A percentile compares a stretch with the other conserved stretches of the same genome.
phyloP scores from a whole-genome alignment of 2,113 vertebrate genomes.

The Garra rufa region DNA sequence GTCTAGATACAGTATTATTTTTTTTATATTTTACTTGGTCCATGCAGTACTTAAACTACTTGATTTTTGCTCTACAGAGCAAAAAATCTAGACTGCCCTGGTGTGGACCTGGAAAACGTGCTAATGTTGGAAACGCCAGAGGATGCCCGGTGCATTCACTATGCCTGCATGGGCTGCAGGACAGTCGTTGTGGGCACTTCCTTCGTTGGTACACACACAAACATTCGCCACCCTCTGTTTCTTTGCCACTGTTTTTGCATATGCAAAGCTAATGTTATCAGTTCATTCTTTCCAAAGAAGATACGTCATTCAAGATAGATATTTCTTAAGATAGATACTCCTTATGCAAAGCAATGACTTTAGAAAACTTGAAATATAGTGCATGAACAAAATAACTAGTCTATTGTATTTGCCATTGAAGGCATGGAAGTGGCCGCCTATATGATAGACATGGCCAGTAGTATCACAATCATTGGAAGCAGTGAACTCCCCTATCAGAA shows the following conservation, averaged over 20 bases:
- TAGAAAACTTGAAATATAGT: no score
- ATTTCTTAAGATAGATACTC: no score
- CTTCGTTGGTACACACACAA: conserved; percentile 80
- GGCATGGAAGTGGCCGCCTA: conserved; percentile 86
- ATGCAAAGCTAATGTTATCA: neutral
- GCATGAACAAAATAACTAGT: neutral
- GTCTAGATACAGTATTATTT: neutral
- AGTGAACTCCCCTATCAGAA: conserved; percentile 78
- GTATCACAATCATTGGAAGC: conserved; percentile 81
- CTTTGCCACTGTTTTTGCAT: no score
- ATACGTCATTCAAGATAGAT: no score
- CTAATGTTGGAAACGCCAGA: conserved; percentile 78
- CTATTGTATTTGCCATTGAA: conserved; percentile 53
- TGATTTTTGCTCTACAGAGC: conserved; percentile 69
- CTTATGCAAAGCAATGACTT: no score
- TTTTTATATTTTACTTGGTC: neutral
- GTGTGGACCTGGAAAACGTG: conserved; percentile 77
- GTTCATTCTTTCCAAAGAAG: no score
- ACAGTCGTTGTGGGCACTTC: conserved; percentile 83
- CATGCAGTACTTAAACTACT: neutral
- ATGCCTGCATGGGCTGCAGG: conserved; percentile 67
- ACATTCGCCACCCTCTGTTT: neutral
- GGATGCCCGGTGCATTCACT: conserved; percentile 77
- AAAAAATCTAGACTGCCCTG: conserved; percentile 72
- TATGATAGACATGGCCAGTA: conserved; percentile 76